phyloP scores from a whole-genome alignment of 2,797 vertebrate genomes.

The Propithecus perrieri region DNA sequence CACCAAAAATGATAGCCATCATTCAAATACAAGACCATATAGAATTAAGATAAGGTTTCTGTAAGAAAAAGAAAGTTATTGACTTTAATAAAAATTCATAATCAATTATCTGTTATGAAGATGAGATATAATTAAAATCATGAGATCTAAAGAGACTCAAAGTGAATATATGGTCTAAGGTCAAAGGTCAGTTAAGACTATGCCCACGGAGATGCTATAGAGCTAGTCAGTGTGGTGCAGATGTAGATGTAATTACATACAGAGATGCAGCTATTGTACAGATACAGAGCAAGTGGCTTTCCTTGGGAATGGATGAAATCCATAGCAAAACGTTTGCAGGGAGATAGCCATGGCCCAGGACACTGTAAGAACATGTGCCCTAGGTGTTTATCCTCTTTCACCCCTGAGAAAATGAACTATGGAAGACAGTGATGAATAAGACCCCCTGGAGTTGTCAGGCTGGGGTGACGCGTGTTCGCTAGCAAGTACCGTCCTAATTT shows the following conservation, averaged over 20 bases:
- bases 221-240: neutral
- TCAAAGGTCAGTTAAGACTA: neutral
- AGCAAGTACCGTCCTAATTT: neutral
- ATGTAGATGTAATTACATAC: neutral
- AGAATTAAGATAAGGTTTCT: neutral
- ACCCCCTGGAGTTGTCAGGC: neutral
- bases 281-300: neutral
- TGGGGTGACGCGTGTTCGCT: neutral
- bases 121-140: neutral
- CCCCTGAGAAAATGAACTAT: neutral
- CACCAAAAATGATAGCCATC: neutral
- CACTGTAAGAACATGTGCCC: neutral
- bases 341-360: neutral
- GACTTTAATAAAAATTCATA: neutral
- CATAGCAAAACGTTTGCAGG: neutral
- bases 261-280: neutral
- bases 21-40: neutral
- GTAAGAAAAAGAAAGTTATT: slow-evolving; percentile 10
- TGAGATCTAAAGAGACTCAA: neutral
- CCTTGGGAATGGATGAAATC: neutral
- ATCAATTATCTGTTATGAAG: neutral
- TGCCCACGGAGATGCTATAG: fast-evolving
- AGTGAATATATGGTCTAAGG: neutral
- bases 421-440: too few species aligned
- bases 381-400: neutral